Conservation (phyloP, 2,113 vertebrate genomes). For the Tachysurus vachellii region DNA sequence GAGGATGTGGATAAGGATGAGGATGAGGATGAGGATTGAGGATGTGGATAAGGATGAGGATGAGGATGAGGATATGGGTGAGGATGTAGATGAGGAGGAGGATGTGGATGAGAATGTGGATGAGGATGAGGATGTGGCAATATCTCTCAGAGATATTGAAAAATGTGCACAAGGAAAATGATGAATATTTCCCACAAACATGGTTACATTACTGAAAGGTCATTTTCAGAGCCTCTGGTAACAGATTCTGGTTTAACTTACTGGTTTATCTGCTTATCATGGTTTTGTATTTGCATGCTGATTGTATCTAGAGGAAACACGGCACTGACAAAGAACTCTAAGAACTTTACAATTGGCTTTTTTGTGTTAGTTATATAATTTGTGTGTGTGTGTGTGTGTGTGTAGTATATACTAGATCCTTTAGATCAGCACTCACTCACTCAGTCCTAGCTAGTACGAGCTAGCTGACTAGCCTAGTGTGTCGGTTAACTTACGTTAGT, state of each 20-base stretch:
- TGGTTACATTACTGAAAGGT: background rate
- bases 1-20: no score
- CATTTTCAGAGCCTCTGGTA: background rate
- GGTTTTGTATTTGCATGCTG: background rate
- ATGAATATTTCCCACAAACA: background rate
- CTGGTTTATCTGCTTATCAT: slow-evolving; percentile 16
- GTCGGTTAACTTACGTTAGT: no score
- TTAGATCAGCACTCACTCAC: no score
- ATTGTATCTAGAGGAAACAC: background rate
- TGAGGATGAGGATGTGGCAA: no score
- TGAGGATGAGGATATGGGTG: no score
- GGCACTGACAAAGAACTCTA: background rate
- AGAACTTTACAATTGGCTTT: background rate
- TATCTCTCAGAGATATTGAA: background rate
- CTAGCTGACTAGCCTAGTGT: background rate
- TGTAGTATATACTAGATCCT: no score
- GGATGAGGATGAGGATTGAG: no score
- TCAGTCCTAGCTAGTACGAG: background rate
- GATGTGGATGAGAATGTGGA: no score
- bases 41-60: background rate
- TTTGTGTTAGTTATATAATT: background rate
- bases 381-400: no score
- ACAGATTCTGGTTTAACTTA: background rate
- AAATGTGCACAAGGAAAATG: background rate
- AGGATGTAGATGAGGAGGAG: no score